Percentiles rank a stretch among this genome's conserved stretches.
Evolutionary conservation across 2,888 invertebrate genomes (phyloP).

Genomic region (Anagyrus pseudococci): DNA sequence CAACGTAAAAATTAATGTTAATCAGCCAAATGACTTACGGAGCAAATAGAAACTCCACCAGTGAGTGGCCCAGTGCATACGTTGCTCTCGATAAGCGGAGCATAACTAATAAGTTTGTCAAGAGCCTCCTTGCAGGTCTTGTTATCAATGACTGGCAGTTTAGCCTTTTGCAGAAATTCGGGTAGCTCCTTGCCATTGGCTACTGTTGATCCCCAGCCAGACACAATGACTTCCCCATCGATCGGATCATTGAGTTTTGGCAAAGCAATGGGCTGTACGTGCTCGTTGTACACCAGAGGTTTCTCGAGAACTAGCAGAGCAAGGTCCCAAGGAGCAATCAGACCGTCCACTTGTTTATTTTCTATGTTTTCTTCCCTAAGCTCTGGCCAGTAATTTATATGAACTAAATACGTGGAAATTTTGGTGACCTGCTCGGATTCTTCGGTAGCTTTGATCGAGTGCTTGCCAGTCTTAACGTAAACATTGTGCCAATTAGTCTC

Average conservation of each 20-base stretch:
- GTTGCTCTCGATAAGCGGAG: slow-evolving; percentile 46
- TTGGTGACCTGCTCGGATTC: slow-evolving; percentile 53
- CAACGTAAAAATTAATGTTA: neutral
- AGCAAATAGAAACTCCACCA: slow-evolving; percentile 45
- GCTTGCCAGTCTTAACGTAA: slow-evolving; percentile 42
- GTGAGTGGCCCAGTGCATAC: slow-evolving; percentile 48
- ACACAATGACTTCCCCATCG: slow-evolving; percentile 54
- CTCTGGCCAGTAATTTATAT: slow-evolving; percentile 52
- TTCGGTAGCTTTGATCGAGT: slow-evolving; percentile 39
- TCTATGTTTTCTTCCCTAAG: slow-evolving; percentile 45
- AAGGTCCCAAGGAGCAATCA: slow-evolving; percentile 62
- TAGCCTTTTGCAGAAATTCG: slow-evolving; percentile 49
- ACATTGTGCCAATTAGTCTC: slow-evolving; percentile 49
- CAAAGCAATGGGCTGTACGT: slow-evolving; percentile 56
- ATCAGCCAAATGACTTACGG: slow-evolving; percentile 40
- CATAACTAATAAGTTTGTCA: slow-evolving; percentile 41
- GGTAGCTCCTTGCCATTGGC: slow-evolving; percentile 44
- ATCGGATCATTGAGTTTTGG: slow-evolving; percentile 50
- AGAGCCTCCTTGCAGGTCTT: slow-evolving; percentile 45
- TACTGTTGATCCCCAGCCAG: slow-evolving; percentile 63
- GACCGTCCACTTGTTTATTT: neutral
- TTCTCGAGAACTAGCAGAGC: slow-evolving; percentile 61
- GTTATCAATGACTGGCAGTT: slow-evolving; percentile 49
- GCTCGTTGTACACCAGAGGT: slow-evolving; percentile 51
- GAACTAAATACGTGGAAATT: slow-evolving; percentile 59